Percentiles rank a stretch among this genome's conserved stretches.
phyloP scores from a whole-genome alignment of 2,888 invertebrate genomes.

The Brenthis daphne region DNA sequence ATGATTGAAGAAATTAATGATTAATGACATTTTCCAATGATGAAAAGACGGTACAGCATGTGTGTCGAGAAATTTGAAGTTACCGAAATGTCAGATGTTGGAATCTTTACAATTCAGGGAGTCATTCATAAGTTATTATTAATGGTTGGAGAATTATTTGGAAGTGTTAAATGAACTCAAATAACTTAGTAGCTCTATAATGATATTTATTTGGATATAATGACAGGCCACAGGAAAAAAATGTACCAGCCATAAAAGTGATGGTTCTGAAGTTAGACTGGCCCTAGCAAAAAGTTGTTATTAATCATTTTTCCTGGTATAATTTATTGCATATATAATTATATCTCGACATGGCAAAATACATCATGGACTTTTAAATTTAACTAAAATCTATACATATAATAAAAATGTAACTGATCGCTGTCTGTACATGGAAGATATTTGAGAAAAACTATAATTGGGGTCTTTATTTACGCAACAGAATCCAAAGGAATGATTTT shows the following conservation, averaged over 20 bases:
- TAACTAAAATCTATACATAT: too few relatives aligned
- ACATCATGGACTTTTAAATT: too few relatives aligned
- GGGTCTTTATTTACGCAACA: too few relatives aligned
- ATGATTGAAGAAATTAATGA: conserved; percentile 69
- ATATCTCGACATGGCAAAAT: too few relatives aligned
- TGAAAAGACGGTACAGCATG: conserved; percentile 72
- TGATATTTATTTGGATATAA: conserved; percentile 27
- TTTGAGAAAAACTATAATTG: too few relatives aligned
- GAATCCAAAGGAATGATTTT: too few relatives aligned
- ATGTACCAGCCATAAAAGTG: neutral
- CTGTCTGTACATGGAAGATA: too few relatives aligned
- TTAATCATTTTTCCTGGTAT: too few relatives aligned
- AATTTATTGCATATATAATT: too few relatives aligned
- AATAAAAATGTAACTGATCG: too few relatives aligned
- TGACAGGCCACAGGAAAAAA: conserved; percentile 10
- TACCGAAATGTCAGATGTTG: conserved; percentile 63
- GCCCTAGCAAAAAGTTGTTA: too few relatives aligned
- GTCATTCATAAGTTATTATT: conserved; percentile 74
- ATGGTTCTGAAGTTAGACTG: too few relatives aligned
- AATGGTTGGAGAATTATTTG: conserved; percentile 54
- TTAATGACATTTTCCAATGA: conserved; percentile 65
- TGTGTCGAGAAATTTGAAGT: conserved; percentile 63
- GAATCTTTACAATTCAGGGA: conserved; percentile 71
- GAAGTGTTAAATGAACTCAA: conserved; percentile 34
- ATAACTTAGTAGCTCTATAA: conserved; percentile 33